Percentiles rank a stretch among this genome's conserved stretches.
phyloP scores from a whole-genome alignment of 2,113 vertebrate species.

The Pteronura brasiliensis region DNA sequence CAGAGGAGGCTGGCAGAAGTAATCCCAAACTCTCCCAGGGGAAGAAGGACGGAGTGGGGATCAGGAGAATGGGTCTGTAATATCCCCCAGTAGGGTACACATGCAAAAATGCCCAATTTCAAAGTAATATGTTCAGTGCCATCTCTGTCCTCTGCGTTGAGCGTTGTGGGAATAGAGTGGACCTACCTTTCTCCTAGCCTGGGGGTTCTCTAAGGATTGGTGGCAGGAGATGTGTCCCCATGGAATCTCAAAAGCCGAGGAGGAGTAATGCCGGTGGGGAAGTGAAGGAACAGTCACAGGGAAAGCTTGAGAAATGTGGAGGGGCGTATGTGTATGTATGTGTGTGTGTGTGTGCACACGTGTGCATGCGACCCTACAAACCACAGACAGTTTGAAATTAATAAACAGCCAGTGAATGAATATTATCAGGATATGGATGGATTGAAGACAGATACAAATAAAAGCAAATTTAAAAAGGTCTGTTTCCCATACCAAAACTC shows the following conservation, averaged over 20 bases:
- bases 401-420: too few species aligned
- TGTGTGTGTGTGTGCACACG: not conserved
- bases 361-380: rapidly evolving
- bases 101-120: not conserved
- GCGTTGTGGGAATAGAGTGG: not conserved
- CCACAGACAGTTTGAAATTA: not conserved
- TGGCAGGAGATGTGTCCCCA: too few species aligned
- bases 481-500: not conserved
- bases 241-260: not conserved
- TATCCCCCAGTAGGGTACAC: not conserved
- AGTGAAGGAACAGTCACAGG: not conserved
- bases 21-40: not conserved
- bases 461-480: not conserved
- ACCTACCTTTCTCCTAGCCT: too few species aligned
- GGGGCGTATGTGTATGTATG: rapidly evolving
- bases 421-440: not conserved
- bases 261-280: not conserved
- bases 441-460: not conserved
- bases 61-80: not conserved
- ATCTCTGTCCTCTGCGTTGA: not conserved
- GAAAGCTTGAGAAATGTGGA: not conserved
- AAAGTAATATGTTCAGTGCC: not conserved
- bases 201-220: not conserved
- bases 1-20: not conserved
- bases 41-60: too few species aligned